Percentiles rank a stretch among this genome's conserved stretches.
These are phyloP conservation scores for Marcusenius ussheri DNA, from an alignment of 2,113 vertebrate genomes.

Conservation along the genomic window DNA sequence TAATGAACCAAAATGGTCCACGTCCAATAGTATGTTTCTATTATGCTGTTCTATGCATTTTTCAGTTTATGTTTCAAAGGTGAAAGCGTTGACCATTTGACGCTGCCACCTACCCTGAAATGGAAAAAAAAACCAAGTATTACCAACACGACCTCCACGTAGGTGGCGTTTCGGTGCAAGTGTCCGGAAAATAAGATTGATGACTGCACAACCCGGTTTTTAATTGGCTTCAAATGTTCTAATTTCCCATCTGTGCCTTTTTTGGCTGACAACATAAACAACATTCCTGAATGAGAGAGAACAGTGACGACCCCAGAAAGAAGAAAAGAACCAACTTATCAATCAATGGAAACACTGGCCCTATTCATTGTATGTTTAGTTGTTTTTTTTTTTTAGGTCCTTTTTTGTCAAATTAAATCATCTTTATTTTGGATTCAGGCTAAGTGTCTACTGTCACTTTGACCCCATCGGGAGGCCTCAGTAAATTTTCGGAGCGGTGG, in stretches of 20 bases:
- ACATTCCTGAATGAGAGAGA: constrained; percentile 38
- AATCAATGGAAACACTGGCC: constrained; percentile 38
- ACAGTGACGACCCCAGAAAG: constrained; percentile 23
- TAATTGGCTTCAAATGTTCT: constrained; percentile 45
- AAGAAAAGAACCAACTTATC: constrained; percentile 41
- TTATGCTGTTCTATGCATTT: not conserved
- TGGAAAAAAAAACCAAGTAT: not conserved
- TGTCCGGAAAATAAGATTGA: constrained; percentile 47
- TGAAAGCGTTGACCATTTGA: not conserved
- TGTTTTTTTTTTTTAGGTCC: constrained; percentile 20
- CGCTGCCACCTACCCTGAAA: constrained; percentile 12
- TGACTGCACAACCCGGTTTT: constrained; percentile 34
- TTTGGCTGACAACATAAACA: constrained; percentile 43
- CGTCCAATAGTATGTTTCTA: not conserved
- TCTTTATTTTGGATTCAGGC: constrained; percentile 40
- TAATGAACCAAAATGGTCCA: not conserved
- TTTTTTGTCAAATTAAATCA: constrained; percentile 41
- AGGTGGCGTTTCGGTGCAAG: constrained; percentile 31
- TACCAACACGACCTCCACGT: constrained; percentile 22
- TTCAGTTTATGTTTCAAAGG: not conserved
- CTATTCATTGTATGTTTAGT: constrained; percentile 34
- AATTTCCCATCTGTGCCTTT: constrained; percentile 46
- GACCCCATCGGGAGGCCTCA: constrained; percentile 15
- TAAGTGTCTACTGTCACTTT: constrained; percentile 40
- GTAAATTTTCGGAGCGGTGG: constrained; percentile 44